These are phyloP conservation scores for Cherax quadricarinatus DNA, from an alignment of 1,140 invertebrate species.

Conservation along the genomic window DNA sequence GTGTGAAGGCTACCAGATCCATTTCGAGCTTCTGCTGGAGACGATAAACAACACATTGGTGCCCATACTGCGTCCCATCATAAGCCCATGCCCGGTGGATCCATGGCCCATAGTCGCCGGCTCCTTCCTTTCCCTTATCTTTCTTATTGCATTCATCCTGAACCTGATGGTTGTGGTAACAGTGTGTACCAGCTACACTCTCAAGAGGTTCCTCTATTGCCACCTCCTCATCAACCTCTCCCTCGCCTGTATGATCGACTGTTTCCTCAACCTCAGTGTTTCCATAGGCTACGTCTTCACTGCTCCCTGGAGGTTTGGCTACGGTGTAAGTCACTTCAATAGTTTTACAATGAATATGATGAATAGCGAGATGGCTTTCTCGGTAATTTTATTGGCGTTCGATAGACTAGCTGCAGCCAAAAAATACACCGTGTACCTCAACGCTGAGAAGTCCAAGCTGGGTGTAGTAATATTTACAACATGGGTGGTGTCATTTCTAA, in stretches of 20 bases:
- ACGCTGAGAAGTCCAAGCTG: conserved; percentile 53
- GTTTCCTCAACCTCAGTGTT: conserved; percentile 68
- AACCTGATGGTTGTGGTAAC: conserved; percentile 70
- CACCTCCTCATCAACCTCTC: conserved; percentile 66
- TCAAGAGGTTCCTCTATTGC: conserved; percentile 64
- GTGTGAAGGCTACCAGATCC: conserved; percentile 38
- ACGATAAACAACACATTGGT: conserved; percentile 21
- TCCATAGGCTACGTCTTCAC: conserved; percentile 68
- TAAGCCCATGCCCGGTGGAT: conserved; percentile 56
- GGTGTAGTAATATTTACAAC: conserved; percentile 52
- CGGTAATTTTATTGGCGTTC: conserved; percentile 56
- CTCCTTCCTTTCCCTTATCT: conserved; percentile 63
- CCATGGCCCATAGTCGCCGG: conserved; percentile 65
- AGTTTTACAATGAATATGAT: conserved; percentile 67
- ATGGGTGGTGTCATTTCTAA: conserved; percentile 43
- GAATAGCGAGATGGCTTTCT: conserved; percentile 66
- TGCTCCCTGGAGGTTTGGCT: conserved; percentile 68
- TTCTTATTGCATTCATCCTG: conserved; percentile 62
- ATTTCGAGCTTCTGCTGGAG: conserved; percentile 24
- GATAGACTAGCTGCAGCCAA: conserved; percentile 68
- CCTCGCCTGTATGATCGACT: conserved; percentile 55
- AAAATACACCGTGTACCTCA: conserved; percentile 53
- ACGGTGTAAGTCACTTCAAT: conserved; percentile 62
- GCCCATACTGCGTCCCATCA: conserved; percentile 12
- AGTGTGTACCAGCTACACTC: conserved; percentile 66